phyloP scores from a whole-genome alignment of 1,140 invertebrate species.

The Dreissena rostriformis region DNA sequence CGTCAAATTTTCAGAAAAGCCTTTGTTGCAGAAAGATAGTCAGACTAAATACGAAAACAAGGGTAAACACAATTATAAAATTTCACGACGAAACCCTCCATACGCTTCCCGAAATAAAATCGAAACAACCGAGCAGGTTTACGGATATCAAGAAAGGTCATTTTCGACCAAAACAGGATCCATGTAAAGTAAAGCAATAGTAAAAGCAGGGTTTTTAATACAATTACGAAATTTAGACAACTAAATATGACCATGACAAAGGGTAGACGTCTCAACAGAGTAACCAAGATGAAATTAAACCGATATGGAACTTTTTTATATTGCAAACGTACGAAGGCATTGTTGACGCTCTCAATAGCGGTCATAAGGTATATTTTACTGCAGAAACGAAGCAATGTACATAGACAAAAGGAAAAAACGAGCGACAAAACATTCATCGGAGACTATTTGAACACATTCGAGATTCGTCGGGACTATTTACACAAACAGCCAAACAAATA shows the following conservation, averaged over 20 bases:
- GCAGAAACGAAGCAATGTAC: slow-evolving; percentile 53
- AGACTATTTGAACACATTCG: slow-evolving; percentile 57
- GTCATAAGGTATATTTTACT: slow-evolving; percentile 58
- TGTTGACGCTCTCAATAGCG: slow-evolving; percentile 50
- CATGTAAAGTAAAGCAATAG: slow-evolving; percentile 3
- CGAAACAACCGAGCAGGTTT: not conserved
- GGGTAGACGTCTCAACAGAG: not conserved
- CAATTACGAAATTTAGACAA: not conserved
- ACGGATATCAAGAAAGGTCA: not conserved
- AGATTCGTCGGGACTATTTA: slow-evolving; percentile 34
- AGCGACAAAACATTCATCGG: slow-evolving; percentile 52
- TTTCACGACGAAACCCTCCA: not conserved
- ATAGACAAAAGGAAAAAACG: slow-evolving; percentile 13
- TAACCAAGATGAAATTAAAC: slow-evolving; percentile 16
- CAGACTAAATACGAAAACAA: not conserved
- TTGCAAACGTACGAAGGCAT: slow-evolving; percentile 54
- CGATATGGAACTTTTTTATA: slow-evolving; percentile 56
- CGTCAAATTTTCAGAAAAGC: slow-evolving; percentile 13
- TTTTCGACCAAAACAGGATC: not conserved
- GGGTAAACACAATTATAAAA: not conserved
- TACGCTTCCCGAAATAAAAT: slow-evolving; percentile 15
- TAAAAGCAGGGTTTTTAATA: slow-evolving; percentile 24
- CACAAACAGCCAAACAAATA: slow-evolving; percentile 34
- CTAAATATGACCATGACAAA: not conserved
- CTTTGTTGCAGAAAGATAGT: not conserved